Conservation (phyloP, 1,140 invertebrate species). For the Medauroidea extradentata region DNA sequence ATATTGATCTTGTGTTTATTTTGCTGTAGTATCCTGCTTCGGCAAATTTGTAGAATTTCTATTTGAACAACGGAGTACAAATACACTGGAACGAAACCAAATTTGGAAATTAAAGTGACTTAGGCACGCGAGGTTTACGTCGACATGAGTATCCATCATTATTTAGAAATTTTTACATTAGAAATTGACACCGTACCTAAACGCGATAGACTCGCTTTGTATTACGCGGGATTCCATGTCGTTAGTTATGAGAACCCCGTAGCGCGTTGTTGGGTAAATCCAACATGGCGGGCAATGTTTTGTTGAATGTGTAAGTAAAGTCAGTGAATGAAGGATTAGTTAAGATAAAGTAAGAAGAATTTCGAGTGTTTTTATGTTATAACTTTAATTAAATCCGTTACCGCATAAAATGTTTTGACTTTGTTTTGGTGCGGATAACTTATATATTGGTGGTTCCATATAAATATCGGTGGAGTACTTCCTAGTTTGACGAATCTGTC, state of each 20-base stretch:
- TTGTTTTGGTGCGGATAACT: not conserved
- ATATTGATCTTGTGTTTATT: too few relatives aligned
- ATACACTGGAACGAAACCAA: too few relatives aligned
- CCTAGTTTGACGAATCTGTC: too few relatives aligned
- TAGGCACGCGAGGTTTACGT: too few relatives aligned
- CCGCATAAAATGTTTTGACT: too few relatives aligned
- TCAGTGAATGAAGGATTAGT: conserved; percentile 11
- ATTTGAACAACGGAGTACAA: too few relatives aligned
- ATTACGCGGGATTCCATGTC: conserved; percentile 16
- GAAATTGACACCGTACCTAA: too few relatives aligned
- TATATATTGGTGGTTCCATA: not conserved
- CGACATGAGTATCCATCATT: too few relatives aligned
- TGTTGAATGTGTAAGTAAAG: conserved; percentile 7
- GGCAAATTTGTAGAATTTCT: too few relatives aligned
- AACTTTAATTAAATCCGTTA: not conserved
- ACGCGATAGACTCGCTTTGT: conserved; percentile 4
- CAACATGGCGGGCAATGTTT: conserved; percentile 18
- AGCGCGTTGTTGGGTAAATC: conserved; percentile 19
- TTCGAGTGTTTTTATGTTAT: not conserved
- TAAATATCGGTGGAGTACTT: not conserved
- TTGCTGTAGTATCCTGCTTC: too few relatives aligned
- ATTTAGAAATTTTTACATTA: too few relatives aligned
- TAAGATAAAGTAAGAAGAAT: conserved; percentile 11
- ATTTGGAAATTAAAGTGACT: too few relatives aligned
- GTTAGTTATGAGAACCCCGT: conserved; percentile 14